These are phyloP conservation scores for Rhingia campestris DNA, from an alignment of 2,888 invertebrate genomes.

Conservation along the genomic window DNA sequence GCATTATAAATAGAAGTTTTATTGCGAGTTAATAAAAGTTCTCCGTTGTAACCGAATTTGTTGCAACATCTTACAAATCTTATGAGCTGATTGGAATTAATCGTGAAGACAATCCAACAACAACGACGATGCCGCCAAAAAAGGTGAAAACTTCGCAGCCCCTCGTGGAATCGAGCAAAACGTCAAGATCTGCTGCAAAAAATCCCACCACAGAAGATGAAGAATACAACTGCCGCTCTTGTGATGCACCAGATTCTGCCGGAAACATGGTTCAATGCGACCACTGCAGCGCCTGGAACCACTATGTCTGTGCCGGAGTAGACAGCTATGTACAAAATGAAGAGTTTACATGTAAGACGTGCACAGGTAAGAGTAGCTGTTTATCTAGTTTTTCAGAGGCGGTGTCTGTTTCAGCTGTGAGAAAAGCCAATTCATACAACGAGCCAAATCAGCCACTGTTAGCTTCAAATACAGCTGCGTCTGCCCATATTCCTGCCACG, in stretches of 20 bases:
- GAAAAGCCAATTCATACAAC: constrained; percentile 3
- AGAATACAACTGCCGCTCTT: constrained; percentile 9
- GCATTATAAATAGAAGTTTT: too few species aligned
- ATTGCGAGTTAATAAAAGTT: too few species aligned
- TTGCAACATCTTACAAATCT: too few species aligned
- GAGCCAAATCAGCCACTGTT: not conserved
- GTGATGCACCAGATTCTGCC: not conserved
- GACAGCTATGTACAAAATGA: not conserved
- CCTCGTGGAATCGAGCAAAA: too few species aligned
- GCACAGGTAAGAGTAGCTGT: constrained; percentile 12
- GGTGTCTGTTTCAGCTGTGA: constrained; percentile 9
- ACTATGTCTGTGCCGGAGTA: constrained; percentile 13
- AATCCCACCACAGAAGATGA: not conserved
- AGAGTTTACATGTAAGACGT: not conserved
- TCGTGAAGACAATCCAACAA: too few species aligned
- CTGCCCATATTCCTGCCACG: not conserved
- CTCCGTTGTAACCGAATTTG: too few species aligned
- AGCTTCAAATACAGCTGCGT: not conserved
- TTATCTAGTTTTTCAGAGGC: constrained; percentile 2
- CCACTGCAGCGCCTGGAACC: constrained; percentile 8
- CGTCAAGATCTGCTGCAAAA: too few species aligned
- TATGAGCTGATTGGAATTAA: too few species aligned
- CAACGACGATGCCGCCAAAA: too few species aligned
- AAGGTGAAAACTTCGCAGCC: too few species aligned
- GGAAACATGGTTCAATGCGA: constrained; percentile 23